Evolutionary conservation across 2,113 vertebrate genomes (phyloP), one percentile per base, ranked within the genome.

Genomic region (Jacana jacana): DNA sequence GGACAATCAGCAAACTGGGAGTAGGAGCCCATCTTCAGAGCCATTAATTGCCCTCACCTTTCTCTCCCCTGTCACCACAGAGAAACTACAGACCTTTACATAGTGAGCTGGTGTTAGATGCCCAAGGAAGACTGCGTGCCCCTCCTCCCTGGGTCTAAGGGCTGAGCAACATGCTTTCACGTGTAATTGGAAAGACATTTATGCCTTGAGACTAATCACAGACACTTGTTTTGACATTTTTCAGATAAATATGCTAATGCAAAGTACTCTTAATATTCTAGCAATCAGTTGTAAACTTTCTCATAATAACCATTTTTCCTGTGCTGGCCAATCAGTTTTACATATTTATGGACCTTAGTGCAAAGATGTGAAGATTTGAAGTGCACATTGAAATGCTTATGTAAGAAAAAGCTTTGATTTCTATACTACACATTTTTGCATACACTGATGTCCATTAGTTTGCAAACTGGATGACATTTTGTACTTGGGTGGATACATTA

Each of bases 141-240:
- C 31, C 37, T 48, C n/a, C 27, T 78, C 40, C 40, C 54, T 6
- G 5, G 7, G 23, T 40, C 57, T 73, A 27, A 0, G 0, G 54
- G 31, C n/a, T 70, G 40, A 88, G 37, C 12, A 58, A 49, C 4
- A 9, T 22, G 13, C 54, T 91, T 73, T 64, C 46, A 24, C 23
- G 30, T 22, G 25, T 11, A 68, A 71, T 1, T 79, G 13, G 19
- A 33, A 81, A 68, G 30, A 95, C 7, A 24, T 60, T 71, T 70
- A 46, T 79, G 61, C 35, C 52, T 87, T 64, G 23, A 87, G 25
- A 66, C 63, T 68, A 71, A 86, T 63, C 72, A 66, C 4, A 79
- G 46, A 51, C 28, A 46, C 4, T 39, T 2, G 2, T 28, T 81
- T 85, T 64, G 15, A 60, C 27, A 25, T 64, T 75, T 88, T 91